Percentiles rank a stretch among this genome's conserved stretches.
These are phyloP conservation scores for Coelopa frigida DNA, from an alignment of 1,140 invertebrate genomes.

Conservation along the genomic window DNA sequence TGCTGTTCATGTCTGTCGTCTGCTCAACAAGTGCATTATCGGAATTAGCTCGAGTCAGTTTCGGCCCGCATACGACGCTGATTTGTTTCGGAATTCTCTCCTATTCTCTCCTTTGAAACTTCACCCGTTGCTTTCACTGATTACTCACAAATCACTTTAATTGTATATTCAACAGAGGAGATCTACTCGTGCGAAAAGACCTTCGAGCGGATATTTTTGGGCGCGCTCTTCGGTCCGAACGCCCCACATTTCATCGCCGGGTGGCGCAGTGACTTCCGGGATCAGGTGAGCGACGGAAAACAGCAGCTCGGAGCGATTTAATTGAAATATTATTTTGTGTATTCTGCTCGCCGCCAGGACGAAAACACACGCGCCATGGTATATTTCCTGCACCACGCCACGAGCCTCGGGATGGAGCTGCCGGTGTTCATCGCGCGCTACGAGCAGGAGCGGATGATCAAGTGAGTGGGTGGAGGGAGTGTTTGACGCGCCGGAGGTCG, in stretches of 20 bases:
- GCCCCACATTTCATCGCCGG: constrained; percentile 71
- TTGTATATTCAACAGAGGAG: no score
- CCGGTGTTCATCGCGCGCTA: constrained; percentile 39
- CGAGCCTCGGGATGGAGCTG: constrained; percentile 33
- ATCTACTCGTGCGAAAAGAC: constrained; percentile 71
- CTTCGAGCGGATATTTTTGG: constrained; percentile 69
- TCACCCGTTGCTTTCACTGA: no score
- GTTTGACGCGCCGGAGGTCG: no score
- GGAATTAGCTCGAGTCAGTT: no score
- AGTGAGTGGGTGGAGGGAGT: constrained; percentile 35
- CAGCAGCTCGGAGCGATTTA: neutral
- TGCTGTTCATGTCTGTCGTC: no score
- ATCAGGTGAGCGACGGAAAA: constrained; percentile 41
- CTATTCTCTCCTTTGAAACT: no score
- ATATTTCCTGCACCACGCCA: constrained; percentile 70
- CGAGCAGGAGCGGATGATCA: constrained; percentile 35
- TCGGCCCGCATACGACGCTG: no score
- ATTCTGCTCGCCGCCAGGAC: constrained; percentile 51
- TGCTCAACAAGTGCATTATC: no score
- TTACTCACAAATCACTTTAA: no score
- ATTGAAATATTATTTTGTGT: constrained; percentile 5
- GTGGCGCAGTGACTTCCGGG: constrained; percentile 75
- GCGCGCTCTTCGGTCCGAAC: constrained; percentile 68
- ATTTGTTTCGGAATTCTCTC: no score
- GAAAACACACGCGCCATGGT: constrained; percentile 67